phyloP scores from a whole-genome alignment of 2,888 invertebrate species.

The Trimorus sp. region DNA sequence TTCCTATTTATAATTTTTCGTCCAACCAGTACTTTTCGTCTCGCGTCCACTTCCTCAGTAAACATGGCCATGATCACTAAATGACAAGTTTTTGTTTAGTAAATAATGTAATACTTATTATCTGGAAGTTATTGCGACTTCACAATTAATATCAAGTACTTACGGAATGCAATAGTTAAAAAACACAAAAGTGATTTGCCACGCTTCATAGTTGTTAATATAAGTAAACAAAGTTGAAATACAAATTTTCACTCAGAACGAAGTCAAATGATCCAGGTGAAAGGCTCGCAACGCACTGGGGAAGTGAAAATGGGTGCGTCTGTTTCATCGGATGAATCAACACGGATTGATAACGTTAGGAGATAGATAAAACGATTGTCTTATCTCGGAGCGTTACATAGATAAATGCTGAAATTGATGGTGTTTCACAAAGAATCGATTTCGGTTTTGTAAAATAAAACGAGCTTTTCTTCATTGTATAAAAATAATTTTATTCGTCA shows the following conservation, averaged over 20 bases:
- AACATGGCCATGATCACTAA: conserved; percentile 86
- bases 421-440: too few relatives aligned
- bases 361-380: conserved; percentile 30
- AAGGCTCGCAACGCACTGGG: conserved; percentile 20
- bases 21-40: conserved; percentile 90
- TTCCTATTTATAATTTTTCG: conserved; percentile 89
- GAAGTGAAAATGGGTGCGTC: conserved; percentile 37
- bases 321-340: conserved; percentile 54
- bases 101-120: neutral
- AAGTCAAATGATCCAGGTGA: neutral
- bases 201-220: conserved; percentile 65
- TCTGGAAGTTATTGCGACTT: neutral
- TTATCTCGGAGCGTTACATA: conserved; percentile 34
- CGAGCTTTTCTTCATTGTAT: neutral
- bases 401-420: conserved; percentile 29
- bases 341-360: conserved; percentile 40
- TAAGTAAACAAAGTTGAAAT: neutral
- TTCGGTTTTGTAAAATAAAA: neutral
- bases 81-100: conserved; percentile 21
- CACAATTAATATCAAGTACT: conserved; percentile 67
- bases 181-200: conserved; percentile 74
- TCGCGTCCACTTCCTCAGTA: conserved; percentile 88
- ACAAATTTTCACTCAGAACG: neutral
- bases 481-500: conserved; percentile 6
- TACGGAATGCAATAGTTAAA: conserved; percentile 75